A percentile compares a stretch with the other conserved stretches of the same genome.
Evolutionary conservation across 2,113 vertebrate genomes (phyloP).

Genomic region (Cryptotis parvus): DNA sequence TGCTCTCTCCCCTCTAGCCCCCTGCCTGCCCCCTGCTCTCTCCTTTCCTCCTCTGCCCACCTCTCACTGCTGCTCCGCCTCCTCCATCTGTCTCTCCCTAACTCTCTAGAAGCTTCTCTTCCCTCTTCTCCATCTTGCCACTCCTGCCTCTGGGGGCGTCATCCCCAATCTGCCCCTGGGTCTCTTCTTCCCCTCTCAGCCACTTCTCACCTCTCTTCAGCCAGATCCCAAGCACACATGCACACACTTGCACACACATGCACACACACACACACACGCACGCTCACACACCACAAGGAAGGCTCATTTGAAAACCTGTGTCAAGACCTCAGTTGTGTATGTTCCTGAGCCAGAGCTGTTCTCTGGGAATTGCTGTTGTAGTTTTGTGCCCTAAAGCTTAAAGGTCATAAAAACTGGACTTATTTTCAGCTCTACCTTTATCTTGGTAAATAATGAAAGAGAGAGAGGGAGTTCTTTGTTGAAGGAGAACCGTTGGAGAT

Average conservation of each 20-base stretch:
- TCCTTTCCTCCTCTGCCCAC: background rate
- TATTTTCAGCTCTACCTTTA: background rate
- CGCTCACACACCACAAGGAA: background rate
- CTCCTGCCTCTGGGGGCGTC: too few species aligned
- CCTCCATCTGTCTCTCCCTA: too few species aligned
- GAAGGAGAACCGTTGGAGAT: background rate
- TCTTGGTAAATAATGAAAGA: background rate
- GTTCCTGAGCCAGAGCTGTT: background rate
- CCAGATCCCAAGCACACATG: too few species aligned
- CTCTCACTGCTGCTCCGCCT: background rate
- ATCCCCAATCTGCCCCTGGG: too few species aligned
- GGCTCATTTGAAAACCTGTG: slow-evolving; percentile 59
- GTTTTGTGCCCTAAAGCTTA: background rate
- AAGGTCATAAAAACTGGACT: background rate
- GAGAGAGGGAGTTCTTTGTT: background rate
- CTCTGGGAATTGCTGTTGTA: background rate
- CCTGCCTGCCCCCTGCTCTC: background rate
- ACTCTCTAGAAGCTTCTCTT: too few species aligned
- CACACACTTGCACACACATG: background rate
- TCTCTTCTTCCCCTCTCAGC: background rate
- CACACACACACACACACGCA: too few species aligned
- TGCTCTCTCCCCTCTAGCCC: background rate
- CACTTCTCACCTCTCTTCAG: too few species aligned
- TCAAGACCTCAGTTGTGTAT: rapidly evolving
- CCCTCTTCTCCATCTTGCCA: too few species aligned